phyloP scores from a whole-genome alignment of 2,888 invertebrate genomes.

The Tachystola acroxantha region DNA sequence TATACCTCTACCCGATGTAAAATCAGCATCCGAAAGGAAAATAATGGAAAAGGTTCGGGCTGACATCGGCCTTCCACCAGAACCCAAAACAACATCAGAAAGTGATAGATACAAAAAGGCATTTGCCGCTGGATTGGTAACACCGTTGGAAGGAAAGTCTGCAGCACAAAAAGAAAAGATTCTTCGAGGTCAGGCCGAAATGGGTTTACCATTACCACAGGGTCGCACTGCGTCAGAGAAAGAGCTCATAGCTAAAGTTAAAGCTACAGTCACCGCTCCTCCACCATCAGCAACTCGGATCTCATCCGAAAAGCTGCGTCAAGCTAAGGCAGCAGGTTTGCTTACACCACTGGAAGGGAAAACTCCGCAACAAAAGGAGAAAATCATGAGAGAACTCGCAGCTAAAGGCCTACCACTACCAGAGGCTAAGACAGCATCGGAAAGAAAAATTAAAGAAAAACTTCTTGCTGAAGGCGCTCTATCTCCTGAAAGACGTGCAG shows the following conservation, averaged over 20 bases:
- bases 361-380: slow-evolving; percentile 19
- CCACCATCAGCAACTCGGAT: slow-evolving; percentile 1
- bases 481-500: slow-evolving; percentile 10
- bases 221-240: slow-evolving; percentile 23
- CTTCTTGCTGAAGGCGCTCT: slow-evolving; percentile 10
- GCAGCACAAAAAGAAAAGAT: slow-evolving; percentile 25
- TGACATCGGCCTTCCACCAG: slow-evolving; percentile 28
- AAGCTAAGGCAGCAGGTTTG: slow-evolving; percentile 22
- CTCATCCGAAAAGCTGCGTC: slow-evolving; percentile 15
- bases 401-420: slow-evolving; percentile 26
- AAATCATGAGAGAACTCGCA: slow-evolving; percentile 19
- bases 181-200: slow-evolving; percentile 9
- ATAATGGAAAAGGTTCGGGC: slow-evolving; percentile 24
- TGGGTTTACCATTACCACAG: slow-evolving; percentile 22
- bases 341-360: slow-evolving; percentile 30
- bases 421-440: slow-evolving; percentile 25
- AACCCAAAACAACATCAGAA: slow-evolving; percentile 20
- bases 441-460: slow-evolving; percentile 13
- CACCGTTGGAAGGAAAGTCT: slow-evolving; percentile 18
- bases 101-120: slow-evolving; percentile 13
- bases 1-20: slow-evolving; percentile 27
- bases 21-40: slow-evolving; percentile 25
- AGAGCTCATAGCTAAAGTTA: slow-evolving; percentile 12
- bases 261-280: background rate
- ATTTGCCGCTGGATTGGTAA: slow-evolving; percentile 23